These are phyloP conservation scores for Coendou prehensilis DNA, from an alignment of 2,797 vertebrate genomes.

Conservation along the genomic window DNA sequence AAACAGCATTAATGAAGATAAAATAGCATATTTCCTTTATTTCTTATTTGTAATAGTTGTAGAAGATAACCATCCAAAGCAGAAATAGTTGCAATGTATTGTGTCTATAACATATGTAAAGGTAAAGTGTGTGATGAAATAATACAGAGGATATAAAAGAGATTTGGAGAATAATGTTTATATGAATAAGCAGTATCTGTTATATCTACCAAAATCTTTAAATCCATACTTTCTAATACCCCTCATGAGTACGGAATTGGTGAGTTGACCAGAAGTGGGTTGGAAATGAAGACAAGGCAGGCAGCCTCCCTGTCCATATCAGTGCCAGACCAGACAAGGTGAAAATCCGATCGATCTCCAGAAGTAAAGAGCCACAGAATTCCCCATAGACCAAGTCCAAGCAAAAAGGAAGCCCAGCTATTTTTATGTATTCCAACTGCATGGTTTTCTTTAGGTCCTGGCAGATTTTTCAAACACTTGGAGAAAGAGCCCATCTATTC, in stretches of 20 bases:
- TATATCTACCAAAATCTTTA: constrained; percentile 5
- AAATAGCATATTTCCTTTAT: constrained; percentile 26
- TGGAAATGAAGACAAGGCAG: background rate
- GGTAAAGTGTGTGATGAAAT: constrained; percentile 32
- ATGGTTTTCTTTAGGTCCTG: background rate
- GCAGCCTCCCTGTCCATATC: background rate
- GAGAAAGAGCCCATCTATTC: background rate
- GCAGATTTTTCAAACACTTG: background rate
- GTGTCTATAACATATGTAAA: constrained; percentile 8
- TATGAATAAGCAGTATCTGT: background rate
- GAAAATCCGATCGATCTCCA: background rate
- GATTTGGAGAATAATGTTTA: constrained; percentile 13
- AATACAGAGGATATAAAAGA: constrained; percentile 15
- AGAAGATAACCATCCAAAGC: constrained; percentile 23
- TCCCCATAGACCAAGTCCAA: background rate
- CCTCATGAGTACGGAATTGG: background rate
- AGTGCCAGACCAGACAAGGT: background rate
- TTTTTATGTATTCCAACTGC: background rate
- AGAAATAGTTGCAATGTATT: constrained; percentile 32
- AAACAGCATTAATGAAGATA: constrained; percentile 36
- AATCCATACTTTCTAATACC: background rate
- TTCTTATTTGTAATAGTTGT: constrained; percentile 26
- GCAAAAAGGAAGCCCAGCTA: background rate
- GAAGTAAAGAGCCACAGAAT: background rate
- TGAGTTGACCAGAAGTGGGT: fast-evolving